Conservation (phyloP, 2,888 invertebrate genomes). For the Thecocarcelia acutangulata region DNA sequence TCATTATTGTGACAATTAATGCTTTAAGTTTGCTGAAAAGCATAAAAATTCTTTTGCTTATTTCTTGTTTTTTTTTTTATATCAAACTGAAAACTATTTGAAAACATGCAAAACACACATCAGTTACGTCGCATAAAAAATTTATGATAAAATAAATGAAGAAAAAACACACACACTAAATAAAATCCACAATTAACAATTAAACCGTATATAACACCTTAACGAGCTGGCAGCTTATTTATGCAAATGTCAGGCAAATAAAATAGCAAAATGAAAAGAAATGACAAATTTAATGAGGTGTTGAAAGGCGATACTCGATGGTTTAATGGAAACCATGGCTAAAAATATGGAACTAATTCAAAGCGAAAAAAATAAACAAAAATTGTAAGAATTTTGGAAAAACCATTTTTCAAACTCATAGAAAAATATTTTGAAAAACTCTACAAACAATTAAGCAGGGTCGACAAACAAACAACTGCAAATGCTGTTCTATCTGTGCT, state of each 20-base stretch:
- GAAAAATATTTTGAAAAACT: too few relatives aligned
- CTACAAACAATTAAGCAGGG: too few relatives aligned
- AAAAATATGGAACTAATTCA: conserved; percentile 19
- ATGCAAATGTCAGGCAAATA: conserved; percentile 40
- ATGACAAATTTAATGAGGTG: conserved; percentile 60
- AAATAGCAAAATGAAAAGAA: conserved; percentile 4
- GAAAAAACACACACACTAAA: not conserved
- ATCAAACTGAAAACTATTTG: conserved; percentile 53
- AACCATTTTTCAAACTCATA: too few relatives aligned
- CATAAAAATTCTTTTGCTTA: too few relatives aligned
- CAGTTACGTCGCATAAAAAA: conserved; percentile 47
- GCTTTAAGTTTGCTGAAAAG: conserved; percentile 20
- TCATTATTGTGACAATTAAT: conserved; percentile 21
- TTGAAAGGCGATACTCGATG: conserved; percentile 61
- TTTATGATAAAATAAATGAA: conserved; percentile 7
- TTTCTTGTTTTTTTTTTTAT: conserved; percentile 23
- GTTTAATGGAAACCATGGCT: conserved; percentile 27
- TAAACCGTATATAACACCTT: conserved; percentile 66
- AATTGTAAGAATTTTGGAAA: too few relatives aligned
- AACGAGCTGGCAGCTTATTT: conserved; percentile 57
- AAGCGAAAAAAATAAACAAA: too few relatives aligned
- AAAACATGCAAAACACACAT: conserved; percentile 67
- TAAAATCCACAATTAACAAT: conserved; percentile 43
- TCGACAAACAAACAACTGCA: too few relatives aligned
- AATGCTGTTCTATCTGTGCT: too few relatives aligned